Evolutionary conservation across 2,113 vertebrate species (phyloP).

Genomic region (Pteropus alecto): DNA sequence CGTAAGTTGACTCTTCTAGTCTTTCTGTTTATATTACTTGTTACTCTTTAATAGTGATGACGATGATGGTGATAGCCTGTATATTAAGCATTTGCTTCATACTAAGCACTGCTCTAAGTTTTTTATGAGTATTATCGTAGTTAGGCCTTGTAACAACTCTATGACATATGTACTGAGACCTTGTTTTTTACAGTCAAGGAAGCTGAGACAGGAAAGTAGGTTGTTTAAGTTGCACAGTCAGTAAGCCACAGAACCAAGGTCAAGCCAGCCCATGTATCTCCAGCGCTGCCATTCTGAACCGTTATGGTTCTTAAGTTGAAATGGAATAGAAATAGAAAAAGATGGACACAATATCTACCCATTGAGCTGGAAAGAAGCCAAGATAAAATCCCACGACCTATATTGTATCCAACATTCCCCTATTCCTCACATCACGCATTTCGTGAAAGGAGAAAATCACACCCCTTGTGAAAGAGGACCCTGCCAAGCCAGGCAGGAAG

Average conservation of each 20-base stretch:
- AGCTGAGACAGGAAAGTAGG: not conserved
- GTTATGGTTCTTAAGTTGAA: not conserved
- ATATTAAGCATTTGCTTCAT: not conserved
- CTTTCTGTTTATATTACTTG: not conserved
- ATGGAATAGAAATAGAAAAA: not conserved
- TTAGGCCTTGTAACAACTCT: not conserved
- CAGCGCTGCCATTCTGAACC: not conserved
- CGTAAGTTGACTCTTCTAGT: not conserved
- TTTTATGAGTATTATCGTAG: not conserved
- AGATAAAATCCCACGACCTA: not conserved
- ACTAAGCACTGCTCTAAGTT: accelerated
- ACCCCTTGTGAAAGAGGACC: not conserved
- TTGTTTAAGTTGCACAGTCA: not conserved
- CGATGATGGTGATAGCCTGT: too few relatives aligned
- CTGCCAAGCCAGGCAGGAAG: not conserved
- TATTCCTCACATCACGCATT: not conserved
- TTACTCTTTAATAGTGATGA: not conserved
- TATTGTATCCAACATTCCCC: accelerated
- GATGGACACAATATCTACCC: not conserved
- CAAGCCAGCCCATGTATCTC: not conserved
- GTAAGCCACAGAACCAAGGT: not conserved
- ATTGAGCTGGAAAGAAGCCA: not conserved
- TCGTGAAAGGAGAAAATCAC: not conserved
- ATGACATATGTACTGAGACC: not conserved
- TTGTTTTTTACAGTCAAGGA: not conserved